A percentile compares a stretch with the other conserved stretches of the same genome.
Conservation (phyloP, 2,888 invertebrate genomes). For the Drosophila helvetica region DNA sequence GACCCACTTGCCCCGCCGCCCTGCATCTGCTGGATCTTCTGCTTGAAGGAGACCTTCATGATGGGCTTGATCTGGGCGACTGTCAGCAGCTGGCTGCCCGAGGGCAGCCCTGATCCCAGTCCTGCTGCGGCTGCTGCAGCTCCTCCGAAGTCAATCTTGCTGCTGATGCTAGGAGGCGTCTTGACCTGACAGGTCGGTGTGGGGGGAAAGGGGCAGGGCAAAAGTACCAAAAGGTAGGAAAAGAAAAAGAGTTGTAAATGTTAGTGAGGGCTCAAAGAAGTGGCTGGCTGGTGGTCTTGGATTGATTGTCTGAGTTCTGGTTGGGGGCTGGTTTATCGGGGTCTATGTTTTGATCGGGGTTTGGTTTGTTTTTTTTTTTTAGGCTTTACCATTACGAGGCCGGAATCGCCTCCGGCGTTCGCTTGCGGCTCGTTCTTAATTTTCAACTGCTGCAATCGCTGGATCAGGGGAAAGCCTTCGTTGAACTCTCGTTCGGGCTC, state of each 20-base stretch:
- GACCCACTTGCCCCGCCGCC: conserved; percentile 29
- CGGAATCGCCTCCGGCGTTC: conserved; percentile 78
- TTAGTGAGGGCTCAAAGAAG: conserved; percentile 1
- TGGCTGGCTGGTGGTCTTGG: too few relatives aligned
- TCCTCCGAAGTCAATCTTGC: conserved; percentile 68
- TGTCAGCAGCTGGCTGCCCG: conserved; percentile 46
- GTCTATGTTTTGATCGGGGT: not conserved
- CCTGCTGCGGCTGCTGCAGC: conserved; percentile 4
- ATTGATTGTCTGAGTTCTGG: not conserved
- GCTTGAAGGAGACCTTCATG: conserved; percentile 87
- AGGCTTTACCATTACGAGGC: conserved; percentile 76
- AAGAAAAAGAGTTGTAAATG: not conserved
- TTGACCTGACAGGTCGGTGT: conserved; percentile 45
- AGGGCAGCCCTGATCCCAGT: not conserved
- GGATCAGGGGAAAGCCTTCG: conserved; percentile 89
- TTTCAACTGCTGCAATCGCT: conserved; percentile 90
- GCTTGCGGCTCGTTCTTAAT: conserved; percentile 89
- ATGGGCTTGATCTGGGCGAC: conserved; percentile 75
- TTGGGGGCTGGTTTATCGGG: not conserved
- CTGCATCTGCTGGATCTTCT: conserved; percentile 86
- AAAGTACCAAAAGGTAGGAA: not conserved
- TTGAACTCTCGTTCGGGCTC: conserved; percentile 87
- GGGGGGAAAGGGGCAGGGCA: not conserved
- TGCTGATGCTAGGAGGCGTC: conserved; percentile 62
- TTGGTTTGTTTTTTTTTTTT: conserved; percentile 11